Base-by-base conservation (phyloP, 30 jellyfish, hydroid and myxozoan species). In the Aurelia sp. region DNA sequence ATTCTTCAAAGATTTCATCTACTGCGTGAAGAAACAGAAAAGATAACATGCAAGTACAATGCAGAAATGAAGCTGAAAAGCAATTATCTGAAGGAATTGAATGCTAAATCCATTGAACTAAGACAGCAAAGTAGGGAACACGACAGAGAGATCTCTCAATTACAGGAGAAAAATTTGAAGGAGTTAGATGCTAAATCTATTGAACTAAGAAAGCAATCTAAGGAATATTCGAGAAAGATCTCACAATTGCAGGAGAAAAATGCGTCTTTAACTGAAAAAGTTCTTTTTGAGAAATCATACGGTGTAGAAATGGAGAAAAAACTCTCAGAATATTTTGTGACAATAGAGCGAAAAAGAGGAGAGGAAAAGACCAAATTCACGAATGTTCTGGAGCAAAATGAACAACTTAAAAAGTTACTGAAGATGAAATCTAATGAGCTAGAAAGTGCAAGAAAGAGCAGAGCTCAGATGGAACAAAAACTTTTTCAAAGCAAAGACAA, bases 301-400 rank as follows among this genome's bases (percentile, higher is more conserved):
- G 35, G 58, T 62, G 62, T 63, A 13, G 78, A 59, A 37, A 76
- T 76, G 27, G 87, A 76, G 44, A 47, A 41, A 47, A 76, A 50
- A 63, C 6, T 60, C 41, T 15, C n/a, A 41, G 71, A 47, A 12
- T 61, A 33, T 21, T 9, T 61, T 23, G 6, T 63, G 30, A 21
- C 35, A 4, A 53, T 75, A 8, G 40, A 72, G 40, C 53, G 60
- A 44, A 72, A n/a, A 13, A 51, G 13, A 48, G 70, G 60, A 7
- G 48, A 47, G 6, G 83, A 72, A 48, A 51, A 51, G 83, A 48
- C 2, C 13, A 72, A 59, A n/a, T 6, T 59, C 33, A 21, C 18
- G 4, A 59, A 21, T 13, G 6, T 59, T 59, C 33, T 18, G 4
- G 33, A 59, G 69, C 69, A 59, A 21, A 59, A 18, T 18, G 33